phyloP scores from a whole-genome alignment of 2,888 invertebrate species.

The Malacosoma neustria region DNA sequence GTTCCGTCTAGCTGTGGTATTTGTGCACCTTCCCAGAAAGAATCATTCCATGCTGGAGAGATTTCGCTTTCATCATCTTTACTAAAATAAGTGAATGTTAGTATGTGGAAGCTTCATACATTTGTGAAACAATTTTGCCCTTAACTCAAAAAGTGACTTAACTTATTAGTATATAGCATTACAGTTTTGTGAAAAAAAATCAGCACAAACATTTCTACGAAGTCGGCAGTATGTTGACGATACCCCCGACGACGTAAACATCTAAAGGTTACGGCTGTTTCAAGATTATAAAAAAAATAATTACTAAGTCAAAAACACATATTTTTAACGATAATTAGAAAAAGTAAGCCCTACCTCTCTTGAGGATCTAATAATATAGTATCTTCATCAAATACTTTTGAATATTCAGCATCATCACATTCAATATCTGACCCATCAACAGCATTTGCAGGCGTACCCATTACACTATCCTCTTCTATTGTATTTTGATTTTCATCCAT shows the following conservation, averaged over 20 bases:
- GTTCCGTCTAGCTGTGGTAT: constrained; percentile 80
- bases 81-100: constrained; percentile 27
- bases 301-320: too few species aligned
- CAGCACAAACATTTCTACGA: too few species aligned
- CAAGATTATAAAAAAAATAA: too few species aligned
- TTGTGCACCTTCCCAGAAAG: constrained; percentile 66
- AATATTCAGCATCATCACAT: constrained; percentile 53
- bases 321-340: too few species aligned
- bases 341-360: constrained; percentile 32
- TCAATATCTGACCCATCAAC: constrained; percentile 31
- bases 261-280: too few species aligned
- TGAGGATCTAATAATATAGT: constrained; percentile 34
- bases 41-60: constrained; percentile 55
- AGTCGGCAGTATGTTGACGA: too few species aligned
- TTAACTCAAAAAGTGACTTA: too few species aligned
- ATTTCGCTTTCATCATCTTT: constrained; percentile 26
- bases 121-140: too few species aligned
- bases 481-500: constrained; percentile 67
- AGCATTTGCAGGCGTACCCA: constrained; percentile 76
- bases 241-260: too few species aligned
- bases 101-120: too few species aligned
- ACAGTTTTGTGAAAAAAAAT: too few species aligned
- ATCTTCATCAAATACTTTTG: constrained; percentile 53
- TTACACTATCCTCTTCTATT: constrained; percentile 83
- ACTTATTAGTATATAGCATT: too few species aligned